Conservation (phyloP, 2,888 invertebrate genomes). For the Synanthedon vespiformis region DNA sequence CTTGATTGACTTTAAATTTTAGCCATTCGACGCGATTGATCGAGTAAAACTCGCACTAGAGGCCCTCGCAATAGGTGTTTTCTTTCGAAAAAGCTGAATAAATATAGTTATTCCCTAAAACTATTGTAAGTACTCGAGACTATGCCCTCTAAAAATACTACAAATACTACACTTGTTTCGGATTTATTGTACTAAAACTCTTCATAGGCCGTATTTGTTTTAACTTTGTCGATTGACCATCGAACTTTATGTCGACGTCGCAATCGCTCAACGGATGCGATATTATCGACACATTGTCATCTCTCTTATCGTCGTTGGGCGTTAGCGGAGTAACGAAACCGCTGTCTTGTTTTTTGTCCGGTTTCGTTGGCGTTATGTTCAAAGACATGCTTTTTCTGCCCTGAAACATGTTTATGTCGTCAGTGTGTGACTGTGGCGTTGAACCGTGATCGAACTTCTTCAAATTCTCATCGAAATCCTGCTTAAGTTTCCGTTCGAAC, state of each 20-base stretch:
- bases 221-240: slow-evolving; percentile 81
- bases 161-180: slow-evolving; percentile 1
- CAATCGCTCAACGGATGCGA: slow-evolving; percentile 83
- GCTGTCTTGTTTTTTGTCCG: slow-evolving; percentile 56
- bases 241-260: slow-evolving; percentile 84
- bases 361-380: slow-evolving; percentile 21
- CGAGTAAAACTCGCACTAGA: too few species aligned
- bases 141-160: not conserved
- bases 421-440: slow-evolving; percentile 31
- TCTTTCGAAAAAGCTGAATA: too few species aligned
- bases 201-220: slow-evolving; percentile 76
- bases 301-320: slow-evolving; percentile 59
- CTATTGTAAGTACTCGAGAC: too few species aligned
- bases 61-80: too few species aligned
- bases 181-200: slow-evolving; percentile 1
- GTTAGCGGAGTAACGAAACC: slow-evolving; percentile 75
- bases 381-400: slow-evolving; percentile 47
- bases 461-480: slow-evolving; percentile 58
- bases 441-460: slow-evolving; percentile 41
- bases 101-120: too few species aligned
- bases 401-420: slow-evolving; percentile 43
- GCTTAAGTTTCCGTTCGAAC: slow-evolving; percentile 58
- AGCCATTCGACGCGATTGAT: too few species aligned
- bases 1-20: too few species aligned
- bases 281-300: slow-evolving; percentile 46